Conservation (phyloP, 2,113 vertebrate species). For the Oreochromis niloticus region DNA sequence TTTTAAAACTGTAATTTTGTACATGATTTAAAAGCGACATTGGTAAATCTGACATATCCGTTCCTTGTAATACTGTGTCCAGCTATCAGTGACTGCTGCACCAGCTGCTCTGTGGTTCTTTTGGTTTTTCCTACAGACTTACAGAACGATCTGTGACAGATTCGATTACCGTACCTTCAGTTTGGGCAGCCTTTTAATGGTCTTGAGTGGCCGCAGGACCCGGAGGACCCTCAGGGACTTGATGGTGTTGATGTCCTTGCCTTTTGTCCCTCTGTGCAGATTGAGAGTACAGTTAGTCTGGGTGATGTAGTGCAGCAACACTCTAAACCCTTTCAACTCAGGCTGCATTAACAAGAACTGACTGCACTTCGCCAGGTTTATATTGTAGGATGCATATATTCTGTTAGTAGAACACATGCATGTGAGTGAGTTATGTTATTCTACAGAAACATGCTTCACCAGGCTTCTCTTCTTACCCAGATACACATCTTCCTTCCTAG, state of each 20-base stretch:
- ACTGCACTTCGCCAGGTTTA: background rate
- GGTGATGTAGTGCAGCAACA: background rate
- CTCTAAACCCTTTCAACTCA: background rate
- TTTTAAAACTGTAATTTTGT: background rate
- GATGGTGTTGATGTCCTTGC: constrained; percentile 98
- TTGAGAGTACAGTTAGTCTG: constrained; percentile 44
- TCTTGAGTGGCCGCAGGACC: constrained; percentile 92
- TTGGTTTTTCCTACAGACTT: background rate
- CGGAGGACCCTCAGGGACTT: constrained; percentile 93
- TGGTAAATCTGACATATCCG: background rate
- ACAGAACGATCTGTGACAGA: background rate
- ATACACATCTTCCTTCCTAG: background rate
- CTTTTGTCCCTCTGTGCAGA: constrained; percentile 89
- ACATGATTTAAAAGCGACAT: background rate
- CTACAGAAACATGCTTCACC: constrained; percentile 14
- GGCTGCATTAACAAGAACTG: background rate
- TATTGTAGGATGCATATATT: background rate
- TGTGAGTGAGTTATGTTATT: background rate
- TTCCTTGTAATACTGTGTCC: background rate
- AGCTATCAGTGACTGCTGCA: background rate
- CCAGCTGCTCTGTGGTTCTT: background rate
- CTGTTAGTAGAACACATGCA: constrained; percentile 46
- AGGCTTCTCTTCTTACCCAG: background rate
- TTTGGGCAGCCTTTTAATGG: constrained; percentile 94
- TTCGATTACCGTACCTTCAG: constrained; percentile 79